Evolutionary conservation across 2,113 vertebrate genomes (phyloP).

Genomic region (Gallinago jamesoni): DNA sequence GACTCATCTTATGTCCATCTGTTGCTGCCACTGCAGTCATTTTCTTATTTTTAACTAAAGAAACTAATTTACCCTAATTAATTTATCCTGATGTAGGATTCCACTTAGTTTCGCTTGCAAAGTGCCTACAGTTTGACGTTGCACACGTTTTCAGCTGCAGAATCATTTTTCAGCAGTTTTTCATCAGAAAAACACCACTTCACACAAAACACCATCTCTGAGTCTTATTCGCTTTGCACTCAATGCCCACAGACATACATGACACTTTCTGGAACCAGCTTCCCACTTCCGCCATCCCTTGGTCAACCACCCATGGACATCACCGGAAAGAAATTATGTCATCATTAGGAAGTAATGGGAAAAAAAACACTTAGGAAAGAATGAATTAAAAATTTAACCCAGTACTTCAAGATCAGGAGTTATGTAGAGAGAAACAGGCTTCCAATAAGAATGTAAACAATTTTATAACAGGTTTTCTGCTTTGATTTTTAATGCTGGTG

Average conservation of each 20-base stretch:
- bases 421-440: not conserved
- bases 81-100: not conserved
- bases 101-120: not conserved
- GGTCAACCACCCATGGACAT: not conserved
- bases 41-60: not conserved
- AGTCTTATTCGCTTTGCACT: not conserved
- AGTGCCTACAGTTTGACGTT: not conserved
- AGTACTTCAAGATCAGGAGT: not conserved
- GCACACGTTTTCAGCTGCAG: not conserved
- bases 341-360: not conserved
- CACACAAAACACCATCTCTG: not conserved
- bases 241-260: not conserved
- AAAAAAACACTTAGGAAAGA: not conserved
- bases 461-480: not conserved
- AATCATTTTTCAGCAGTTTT: not conserved
- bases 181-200: not conserved
- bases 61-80: not conserved
- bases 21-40: not conserved
- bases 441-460: not conserved
- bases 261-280: not conserved
- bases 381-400: not conserved
- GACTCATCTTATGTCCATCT: not conserved
- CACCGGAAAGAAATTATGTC: not conserved
- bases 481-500: slow-evolving; percentile 26
- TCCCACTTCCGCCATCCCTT: not conserved